A percentile compares a stretch with the other conserved stretches of the same genome.
These are phyloP conservation scores for Myripristis murdjan DNA, from an alignment of 2,797 vertebrate species.

Conservation along the genomic window DNA sequence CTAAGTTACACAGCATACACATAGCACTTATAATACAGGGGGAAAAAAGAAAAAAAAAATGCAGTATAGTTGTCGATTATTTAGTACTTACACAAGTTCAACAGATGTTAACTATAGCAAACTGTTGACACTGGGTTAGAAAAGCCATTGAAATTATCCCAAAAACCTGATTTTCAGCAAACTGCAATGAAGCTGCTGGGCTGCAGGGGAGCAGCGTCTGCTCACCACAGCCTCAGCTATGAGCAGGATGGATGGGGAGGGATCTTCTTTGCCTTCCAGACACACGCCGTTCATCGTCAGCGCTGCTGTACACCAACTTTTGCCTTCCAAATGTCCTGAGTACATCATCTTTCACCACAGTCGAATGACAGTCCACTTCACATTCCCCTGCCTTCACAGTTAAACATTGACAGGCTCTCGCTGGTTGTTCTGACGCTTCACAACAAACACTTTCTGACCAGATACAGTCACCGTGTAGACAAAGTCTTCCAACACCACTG, in stretches of 20 bases:
- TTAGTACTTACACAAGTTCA: neutral
- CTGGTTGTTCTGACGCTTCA: constrained; percentile 92
- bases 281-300: neutral
- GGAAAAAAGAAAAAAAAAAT: neutral
- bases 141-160: neutral
- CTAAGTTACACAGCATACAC: neutral
- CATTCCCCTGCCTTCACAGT: neutral
- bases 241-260: neutral
- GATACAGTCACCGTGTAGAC: constrained; percentile 91
- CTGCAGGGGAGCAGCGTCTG: neutral
- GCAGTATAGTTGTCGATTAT: no score
- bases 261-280: neutral
- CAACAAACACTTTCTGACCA: constrained; percentile 93
- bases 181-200: neutral
- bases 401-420: constrained; percentile 89
- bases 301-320: neutral
- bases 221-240: neutral
- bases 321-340: neutral
- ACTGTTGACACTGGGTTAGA: neutral
- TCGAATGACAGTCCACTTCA: constrained; percentile 21
- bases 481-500: constrained; percentile 94
- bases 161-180: neutral
- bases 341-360: neutral
- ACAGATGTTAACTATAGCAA: neutral
- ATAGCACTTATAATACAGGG: neutral